These are phyloP conservation scores for Bujurquina vittata DNA, from an alignment of 2,113 vertebrate genomes.

Conservation along the genomic window DNA sequence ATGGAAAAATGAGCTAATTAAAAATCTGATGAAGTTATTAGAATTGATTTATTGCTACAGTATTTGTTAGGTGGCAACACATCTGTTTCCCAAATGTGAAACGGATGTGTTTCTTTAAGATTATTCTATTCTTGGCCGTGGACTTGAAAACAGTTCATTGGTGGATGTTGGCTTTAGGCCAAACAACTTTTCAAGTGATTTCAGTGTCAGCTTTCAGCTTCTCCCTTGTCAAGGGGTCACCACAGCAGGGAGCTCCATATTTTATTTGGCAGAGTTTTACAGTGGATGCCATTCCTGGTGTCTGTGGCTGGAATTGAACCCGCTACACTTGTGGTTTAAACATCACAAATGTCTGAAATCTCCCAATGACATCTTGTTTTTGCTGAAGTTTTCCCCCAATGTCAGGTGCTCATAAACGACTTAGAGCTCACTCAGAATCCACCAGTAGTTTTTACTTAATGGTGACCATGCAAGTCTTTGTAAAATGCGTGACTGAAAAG, in stretches of 20 bases:
- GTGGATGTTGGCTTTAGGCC: background rate
- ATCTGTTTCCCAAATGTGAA: no score
- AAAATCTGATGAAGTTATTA: no score
- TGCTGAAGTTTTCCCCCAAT: background rate
- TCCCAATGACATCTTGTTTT: accelerated
- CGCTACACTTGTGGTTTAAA: background rate
- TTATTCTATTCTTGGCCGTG: background rate
- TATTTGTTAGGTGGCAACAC: no score
- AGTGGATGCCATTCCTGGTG: background rate
- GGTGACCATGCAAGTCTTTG: no score
- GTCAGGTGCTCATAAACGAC: background rate
- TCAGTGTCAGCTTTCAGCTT: background rate
- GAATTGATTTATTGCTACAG: no score
- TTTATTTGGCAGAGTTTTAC: no score
- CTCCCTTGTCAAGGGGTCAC: background rate
- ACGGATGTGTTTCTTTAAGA: background rate
- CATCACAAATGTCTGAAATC: background rate
- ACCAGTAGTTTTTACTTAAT: no score
- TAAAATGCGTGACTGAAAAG: background rate
- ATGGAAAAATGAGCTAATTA: no score
- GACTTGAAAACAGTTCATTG: background rate
- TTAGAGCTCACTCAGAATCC: background rate
- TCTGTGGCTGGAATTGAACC: background rate
- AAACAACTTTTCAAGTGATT: background rate
- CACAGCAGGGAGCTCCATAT: no score